phyloP scores from a whole-genome alignment of 2,113 vertebrate species.

The Atlantisia rogersi region DNA sequence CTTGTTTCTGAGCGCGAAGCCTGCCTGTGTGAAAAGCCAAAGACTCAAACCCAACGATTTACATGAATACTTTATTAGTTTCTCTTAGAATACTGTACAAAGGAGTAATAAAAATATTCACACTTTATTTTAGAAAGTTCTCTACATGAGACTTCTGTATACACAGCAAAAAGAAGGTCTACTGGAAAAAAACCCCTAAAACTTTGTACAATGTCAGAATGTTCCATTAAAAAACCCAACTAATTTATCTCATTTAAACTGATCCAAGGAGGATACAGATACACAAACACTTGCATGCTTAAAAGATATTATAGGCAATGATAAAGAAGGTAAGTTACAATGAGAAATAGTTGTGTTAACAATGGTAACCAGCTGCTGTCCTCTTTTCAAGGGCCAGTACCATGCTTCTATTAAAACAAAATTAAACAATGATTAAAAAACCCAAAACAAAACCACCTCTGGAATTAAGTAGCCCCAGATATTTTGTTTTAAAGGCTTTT shows the following conservation, averaged over 20 bases:
- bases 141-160: constrained; percentile 66
- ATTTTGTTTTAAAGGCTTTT: background rate
- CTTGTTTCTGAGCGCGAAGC: background rate
- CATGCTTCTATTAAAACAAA: background rate
- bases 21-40: background rate
- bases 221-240: background rate
- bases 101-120: constrained; percentile 84
- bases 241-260: background rate
- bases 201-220: constrained; percentile 28
- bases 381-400: constrained; percentile 23
- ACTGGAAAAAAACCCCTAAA: background rate
- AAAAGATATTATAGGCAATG: background rate
- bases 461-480: background rate
- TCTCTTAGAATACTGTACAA: constrained; percentile 81
- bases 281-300: constrained; percentile 27
- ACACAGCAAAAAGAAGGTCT: constrained; percentile 44
- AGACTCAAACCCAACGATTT: background rate
- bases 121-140: constrained; percentile 81
- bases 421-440: background rate
- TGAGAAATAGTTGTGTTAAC: background rate
- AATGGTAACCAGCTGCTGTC: background rate
- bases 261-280: background rate
- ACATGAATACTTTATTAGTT: constrained; percentile 77
- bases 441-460: background rate
- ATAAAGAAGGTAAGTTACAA: background rate